Percentiles rank a stretch among this genome's conserved stretches.
Evolutionary conservation across 2,113 vertebrate species (phyloP).

Genomic region (Hylia prasina): DNA sequence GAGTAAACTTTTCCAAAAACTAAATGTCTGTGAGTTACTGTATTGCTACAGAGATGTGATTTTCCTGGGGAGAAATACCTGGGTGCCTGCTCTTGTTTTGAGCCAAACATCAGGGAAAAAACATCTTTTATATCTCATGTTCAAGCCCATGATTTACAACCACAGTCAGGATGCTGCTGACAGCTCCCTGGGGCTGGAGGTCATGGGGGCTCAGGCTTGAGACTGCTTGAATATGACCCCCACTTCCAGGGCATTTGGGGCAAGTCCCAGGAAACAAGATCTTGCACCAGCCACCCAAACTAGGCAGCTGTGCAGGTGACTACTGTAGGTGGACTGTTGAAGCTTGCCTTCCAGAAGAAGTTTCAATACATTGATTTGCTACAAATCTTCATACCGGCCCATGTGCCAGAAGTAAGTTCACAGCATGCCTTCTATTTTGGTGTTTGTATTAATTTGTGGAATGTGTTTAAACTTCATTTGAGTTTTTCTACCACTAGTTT

Average conservation of each 20-base stretch:
- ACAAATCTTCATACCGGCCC: background rate
- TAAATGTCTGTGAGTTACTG: background rate
- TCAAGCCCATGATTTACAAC: background rate
- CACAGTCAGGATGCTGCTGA: background rate
- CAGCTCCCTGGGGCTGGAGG: background rate
- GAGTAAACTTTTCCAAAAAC: background rate
- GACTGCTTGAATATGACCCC: background rate
- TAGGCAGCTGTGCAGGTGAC: background rate
- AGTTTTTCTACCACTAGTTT: background rate
- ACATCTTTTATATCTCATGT: background rate
- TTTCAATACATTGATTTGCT: background rate
- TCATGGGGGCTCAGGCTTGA: background rate
- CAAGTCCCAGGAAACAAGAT: fast-evolving
- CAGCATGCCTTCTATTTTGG: background rate
- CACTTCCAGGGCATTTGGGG: background rate
- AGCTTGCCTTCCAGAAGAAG: background rate
- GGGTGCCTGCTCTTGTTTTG: background rate
- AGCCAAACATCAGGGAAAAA: background rate
- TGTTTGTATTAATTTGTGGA: background rate
- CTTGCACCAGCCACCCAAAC: background rate
- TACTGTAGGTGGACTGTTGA: background rate
- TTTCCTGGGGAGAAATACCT: background rate
- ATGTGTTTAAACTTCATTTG: fast-evolving
- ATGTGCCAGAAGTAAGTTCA: background rate
- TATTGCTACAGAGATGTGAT: background rate